Evolutionary conservation across 2,113 vertebrate genomes (phyloP).

Genomic region (Marmota monax): DNA sequence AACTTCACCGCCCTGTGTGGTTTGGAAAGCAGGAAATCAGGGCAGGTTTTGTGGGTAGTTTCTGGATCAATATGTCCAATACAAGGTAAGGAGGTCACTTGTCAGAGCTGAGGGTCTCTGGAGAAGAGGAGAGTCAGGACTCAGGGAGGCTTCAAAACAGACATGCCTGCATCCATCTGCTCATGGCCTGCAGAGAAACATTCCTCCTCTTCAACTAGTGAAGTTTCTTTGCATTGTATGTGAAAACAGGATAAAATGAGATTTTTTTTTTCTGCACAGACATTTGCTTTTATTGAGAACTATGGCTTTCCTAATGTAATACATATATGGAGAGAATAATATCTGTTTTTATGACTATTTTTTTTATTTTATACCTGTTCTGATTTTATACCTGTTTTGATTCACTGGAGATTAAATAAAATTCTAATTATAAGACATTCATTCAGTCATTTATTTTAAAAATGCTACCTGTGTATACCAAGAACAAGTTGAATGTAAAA

Average conservation of each 20-base stretch:
- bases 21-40: slow-evolving; percentile 73
- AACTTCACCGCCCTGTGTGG: slow-evolving; percentile 68
- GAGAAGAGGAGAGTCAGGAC: slow-evolving; percentile 79
- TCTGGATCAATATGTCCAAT: slow-evolving; percentile 87
- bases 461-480: neutral
- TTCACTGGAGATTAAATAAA: neutral
- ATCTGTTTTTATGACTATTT: neutral
- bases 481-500: neutral
- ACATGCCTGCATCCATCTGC: neutral
- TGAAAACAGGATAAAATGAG: neutral
- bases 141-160: slow-evolving; percentile 62
- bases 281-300: neutral
- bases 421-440: neutral
- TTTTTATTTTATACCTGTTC: neutral
- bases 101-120: slow-evolving; percentile 82
- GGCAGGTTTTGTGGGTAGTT: slow-evolving; percentile 82
- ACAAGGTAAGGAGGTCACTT: slow-evolving; percentile 84
- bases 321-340: neutral
- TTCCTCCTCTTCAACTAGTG: neutral
- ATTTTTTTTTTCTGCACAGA: neutral
- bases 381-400: neutral
- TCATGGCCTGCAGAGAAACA: slow-evolving; percentile 12
- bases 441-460: neutral
- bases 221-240: slow-evolving; percentile 8
- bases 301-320: neutral